Percentiles rank a stretch among this genome's conserved stretches.
Evolutionary conservation across 2,797 vertebrate genomes (phyloP).

Genomic region (Platalea minor): DNA sequence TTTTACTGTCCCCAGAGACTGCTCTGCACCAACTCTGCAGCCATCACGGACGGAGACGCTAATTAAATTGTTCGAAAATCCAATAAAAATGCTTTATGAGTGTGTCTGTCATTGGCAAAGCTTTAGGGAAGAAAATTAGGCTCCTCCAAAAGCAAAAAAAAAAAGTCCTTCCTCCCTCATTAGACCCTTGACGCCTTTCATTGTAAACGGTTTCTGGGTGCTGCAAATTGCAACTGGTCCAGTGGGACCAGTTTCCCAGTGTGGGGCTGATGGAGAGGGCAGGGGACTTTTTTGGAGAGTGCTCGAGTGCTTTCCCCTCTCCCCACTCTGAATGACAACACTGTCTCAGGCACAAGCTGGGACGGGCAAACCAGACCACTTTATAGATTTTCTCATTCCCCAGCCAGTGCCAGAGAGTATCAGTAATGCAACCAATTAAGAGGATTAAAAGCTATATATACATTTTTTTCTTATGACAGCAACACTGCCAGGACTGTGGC

Average conservation of each 20-base stretch:
- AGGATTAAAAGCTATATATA: constrained; percentile 10
- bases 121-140: constrained; percentile 28
- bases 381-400: constrained; percentile 32
- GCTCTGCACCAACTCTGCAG: background rate
- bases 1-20: background rate
- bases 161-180: background rate
- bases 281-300: background rate
- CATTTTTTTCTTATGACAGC: background rate
- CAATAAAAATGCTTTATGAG: constrained; percentile 64
- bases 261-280: background rate
- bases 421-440: constrained; percentile 34
- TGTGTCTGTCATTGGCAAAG: constrained; percentile 44
- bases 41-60: background rate
- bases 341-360: background rate
- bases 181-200: background rate
- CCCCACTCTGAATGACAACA: background rate
- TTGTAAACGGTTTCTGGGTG: background rate
- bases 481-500: background rate
- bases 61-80: constrained; percentile 57
- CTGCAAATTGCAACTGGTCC: background rate
- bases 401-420: background rate
- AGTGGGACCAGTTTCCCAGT: background rate
- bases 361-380: background rate
- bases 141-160: constrained; percentile 2
- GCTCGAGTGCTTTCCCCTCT: background rate